A percentile compares a stretch with the other conserved stretches of the same genome.
Evolutionary conservation across 2,797 vertebrate genomes (phyloP).

Genomic region (Myripristis murdjan): DNA sequence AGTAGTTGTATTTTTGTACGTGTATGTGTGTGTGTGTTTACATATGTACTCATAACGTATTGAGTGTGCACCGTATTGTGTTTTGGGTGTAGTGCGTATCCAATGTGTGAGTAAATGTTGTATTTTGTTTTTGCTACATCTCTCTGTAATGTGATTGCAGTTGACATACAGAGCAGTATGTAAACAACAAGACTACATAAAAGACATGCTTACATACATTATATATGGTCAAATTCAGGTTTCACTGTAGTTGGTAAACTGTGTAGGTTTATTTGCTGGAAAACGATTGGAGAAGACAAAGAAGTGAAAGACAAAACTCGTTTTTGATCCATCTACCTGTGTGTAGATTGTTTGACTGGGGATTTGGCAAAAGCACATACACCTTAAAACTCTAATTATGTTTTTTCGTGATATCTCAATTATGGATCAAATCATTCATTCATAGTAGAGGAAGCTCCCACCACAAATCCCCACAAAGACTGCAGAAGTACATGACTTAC

Average conservation of each 20-base stretch:
- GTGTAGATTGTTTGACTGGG: neutral
- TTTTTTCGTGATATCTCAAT: neutral
- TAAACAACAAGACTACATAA: slow-evolving; percentile 11
- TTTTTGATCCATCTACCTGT: no score
- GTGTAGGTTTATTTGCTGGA: no score
- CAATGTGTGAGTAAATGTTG: neutral
- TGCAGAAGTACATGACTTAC: slow-evolving; percentile 2
- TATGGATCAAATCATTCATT: slow-evolving; percentile 3
- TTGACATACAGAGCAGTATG: neutral
- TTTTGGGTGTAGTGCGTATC: slow-evolving; percentile 7
- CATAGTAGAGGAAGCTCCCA: slow-evolving; percentile 1
- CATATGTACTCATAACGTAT: neutral
- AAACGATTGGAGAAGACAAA: no score
- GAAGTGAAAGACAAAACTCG: no score
- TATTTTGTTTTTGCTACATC: neutral
- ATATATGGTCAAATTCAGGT: neutral
- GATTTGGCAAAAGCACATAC: slow-evolving; percentile 9
- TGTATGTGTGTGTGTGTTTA: neutral
- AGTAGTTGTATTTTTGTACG: slow-evolving; percentile 13
- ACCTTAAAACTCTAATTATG: neutral
- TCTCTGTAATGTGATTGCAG: slow-evolving; percentile 10
- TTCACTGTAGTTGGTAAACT: neutral
- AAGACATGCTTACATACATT: neutral
- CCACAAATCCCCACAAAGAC: slow-evolving; percentile 20
- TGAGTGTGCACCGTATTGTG: neutral